These are phyloP conservation scores for Potorous gilbertii DNA, from an alignment of 2,797 vertebrate genomes.

Conservation along the genomic window DNA sequence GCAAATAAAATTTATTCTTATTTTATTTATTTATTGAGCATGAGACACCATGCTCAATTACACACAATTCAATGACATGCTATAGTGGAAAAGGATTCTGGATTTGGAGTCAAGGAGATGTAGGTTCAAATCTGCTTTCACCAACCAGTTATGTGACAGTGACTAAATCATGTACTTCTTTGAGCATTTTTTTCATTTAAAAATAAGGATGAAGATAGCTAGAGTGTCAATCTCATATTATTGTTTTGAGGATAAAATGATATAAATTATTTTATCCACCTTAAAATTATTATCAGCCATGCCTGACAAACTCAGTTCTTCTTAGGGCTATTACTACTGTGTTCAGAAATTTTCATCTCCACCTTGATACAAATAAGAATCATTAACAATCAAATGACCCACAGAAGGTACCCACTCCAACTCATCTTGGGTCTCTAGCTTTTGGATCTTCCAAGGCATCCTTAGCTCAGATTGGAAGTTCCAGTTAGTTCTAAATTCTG, in stretches of 20 bases:
- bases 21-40: no score
- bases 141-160: not conserved
- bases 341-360: not conserved
- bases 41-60: not conserved
- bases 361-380: not conserved
- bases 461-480: not conserved
- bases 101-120: not conserved
- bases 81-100: not conserved
- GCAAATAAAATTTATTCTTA: not conserved
- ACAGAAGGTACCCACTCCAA: not conserved
- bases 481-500: not conserved
- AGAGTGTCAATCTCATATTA: not conserved
- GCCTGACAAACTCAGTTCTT: not conserved
- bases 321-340: not conserved
- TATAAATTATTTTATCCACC: not conserved
- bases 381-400: not conserved
- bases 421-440: not conserved
- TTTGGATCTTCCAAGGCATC: not conserved
- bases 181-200: not conserved
- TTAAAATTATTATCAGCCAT: constrained; percentile 14
- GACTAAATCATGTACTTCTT: not conserved
- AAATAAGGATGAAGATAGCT: not conserved
- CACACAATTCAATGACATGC: not conserved
- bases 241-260: not conserved
- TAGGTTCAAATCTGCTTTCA: not conserved